Base-by-base conservation (phyloP, 2,888 invertebrate genomes). In the Drosophila mercatorum region DNA sequence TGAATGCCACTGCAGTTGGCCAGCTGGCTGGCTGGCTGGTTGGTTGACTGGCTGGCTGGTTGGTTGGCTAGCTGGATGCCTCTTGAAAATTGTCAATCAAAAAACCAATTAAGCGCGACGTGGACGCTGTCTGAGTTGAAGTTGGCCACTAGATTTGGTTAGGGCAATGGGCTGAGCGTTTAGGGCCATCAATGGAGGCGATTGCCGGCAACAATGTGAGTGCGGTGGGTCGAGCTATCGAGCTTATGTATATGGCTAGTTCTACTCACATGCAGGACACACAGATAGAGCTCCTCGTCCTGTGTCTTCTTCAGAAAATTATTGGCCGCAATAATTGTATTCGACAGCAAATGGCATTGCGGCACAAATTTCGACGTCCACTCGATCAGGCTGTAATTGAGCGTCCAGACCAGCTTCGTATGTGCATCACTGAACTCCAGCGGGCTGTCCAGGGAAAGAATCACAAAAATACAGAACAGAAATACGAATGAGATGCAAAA, bases 341-440 rank as follows among this genome's bases (percentile, higher is more conserved):
- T 94, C 26, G 94, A 93, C 63, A 94, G 93, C 86, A 94, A 93
- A 92, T 94, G 94, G 51, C 94, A 93, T 75, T 95, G 95, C 59
- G 94, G 93, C 75, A 94, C 94, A 61, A 94, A 93, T 87, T 96
- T 95, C 74, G 95, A 95, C 41, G 95, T 93, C 90, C 95, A 95
- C 92, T 97, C 97, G 83, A 96, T 93, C 69, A 97, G 93, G 92
- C 95, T 96, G 92, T 96, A 96, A 57, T 95, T 95, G 56, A 96
- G 92, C 36, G 96, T 94, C 96, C 96, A 97, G 89, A 96, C 94
- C 56, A 95, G 93, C 77, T 96, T 93, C 62, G 95, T 94, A 90
- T 96, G 96, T 77, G 95, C 95, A 88, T 95, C 95, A 81, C 92
- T 93, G 74, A 91, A 92, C 43, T 90, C 81, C 69, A 92, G 78